phyloP scores from a whole-genome alignment of 1,140 invertebrate species.

The Panagrolaimus sp. region DNA sequence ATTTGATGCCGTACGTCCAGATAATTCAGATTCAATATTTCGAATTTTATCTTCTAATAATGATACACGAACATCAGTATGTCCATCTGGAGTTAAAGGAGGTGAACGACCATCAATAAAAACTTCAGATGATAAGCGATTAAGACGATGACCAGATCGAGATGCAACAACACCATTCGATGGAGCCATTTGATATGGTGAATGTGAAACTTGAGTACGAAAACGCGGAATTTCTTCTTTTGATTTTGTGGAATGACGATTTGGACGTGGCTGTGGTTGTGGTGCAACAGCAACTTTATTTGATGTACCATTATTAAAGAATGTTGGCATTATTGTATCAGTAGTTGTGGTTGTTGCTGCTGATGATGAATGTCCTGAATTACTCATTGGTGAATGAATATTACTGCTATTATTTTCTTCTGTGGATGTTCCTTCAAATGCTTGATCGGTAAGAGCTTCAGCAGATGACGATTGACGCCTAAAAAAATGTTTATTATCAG shows the following conservation, averaged over 20 bases:
- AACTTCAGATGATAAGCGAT: background rate
- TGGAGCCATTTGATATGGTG: background rate
- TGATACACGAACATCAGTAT: background rate
- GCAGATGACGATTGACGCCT: no score
- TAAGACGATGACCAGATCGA: background rate
- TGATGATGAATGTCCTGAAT: no score
- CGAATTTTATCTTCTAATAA: background rate
- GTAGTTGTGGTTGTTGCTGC: no score
- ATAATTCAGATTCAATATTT: background rate
- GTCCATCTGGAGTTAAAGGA: background rate
- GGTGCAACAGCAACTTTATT: background rate
- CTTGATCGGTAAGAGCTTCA: no score
- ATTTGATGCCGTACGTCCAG: background rate
- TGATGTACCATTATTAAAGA: no score
- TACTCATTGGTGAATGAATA: no score
- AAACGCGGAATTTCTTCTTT: background rate
- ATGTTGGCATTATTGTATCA: no score
- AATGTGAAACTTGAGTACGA: background rate
- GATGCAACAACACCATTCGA: background rate
- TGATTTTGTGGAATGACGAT: background rate
- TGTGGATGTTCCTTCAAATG: no score
- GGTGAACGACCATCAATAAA: constrained; percentile 1
- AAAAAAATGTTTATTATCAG: no score
- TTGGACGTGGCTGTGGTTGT: background rate
- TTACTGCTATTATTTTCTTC: no score